Conservation (phyloP, 2,113 vertebrate species). For the Toxotes chatareus region DNA sequence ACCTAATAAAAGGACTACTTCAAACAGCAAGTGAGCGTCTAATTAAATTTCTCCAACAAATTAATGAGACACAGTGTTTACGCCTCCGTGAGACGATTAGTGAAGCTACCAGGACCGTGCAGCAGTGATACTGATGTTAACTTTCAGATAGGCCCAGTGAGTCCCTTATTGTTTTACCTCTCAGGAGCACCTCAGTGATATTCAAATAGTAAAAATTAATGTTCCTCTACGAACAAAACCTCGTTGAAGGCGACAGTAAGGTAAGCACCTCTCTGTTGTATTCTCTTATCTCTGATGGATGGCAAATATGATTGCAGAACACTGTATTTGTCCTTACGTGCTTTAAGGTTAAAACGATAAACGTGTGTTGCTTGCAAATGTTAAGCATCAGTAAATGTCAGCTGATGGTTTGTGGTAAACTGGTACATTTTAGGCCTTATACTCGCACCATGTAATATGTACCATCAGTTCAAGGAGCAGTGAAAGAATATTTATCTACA, state of each 20-base stretch:
- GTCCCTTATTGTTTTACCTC: constrained; percentile 19
- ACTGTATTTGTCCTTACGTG: constrained; percentile 10
- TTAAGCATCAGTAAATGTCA: constrained; percentile 23
- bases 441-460: neutral
- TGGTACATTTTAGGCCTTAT: neutral
- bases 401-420: neutral
- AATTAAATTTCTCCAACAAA: constrained; percentile 73
- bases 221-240: constrained; percentile 29
- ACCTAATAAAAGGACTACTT: constrained; percentile 64
- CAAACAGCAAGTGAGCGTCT: constrained; percentile 67
- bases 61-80: constrained; percentile 71
- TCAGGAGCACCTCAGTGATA: constrained; percentile 44
- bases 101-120: constrained; percentile 20
- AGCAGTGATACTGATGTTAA: constrained; percentile 13
- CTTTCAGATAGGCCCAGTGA: constrained; percentile 19
- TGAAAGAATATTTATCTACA: neutral
- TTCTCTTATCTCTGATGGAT: constrained; percentile 20
- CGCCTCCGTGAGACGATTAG: constrained; percentile 51
- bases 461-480: neutral
- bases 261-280: neutral
- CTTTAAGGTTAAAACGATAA: constrained; percentile 18
- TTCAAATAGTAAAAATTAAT: constrained; percentile 52
- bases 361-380: constrained; percentile 11
- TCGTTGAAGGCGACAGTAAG: constrained; percentile 5
- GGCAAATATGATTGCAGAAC: constrained; percentile 11